Evolutionary conservation across 2,888 invertebrate genomes (phyloP).

Genomic region (Agonopterix subpropinquella): DNA sequence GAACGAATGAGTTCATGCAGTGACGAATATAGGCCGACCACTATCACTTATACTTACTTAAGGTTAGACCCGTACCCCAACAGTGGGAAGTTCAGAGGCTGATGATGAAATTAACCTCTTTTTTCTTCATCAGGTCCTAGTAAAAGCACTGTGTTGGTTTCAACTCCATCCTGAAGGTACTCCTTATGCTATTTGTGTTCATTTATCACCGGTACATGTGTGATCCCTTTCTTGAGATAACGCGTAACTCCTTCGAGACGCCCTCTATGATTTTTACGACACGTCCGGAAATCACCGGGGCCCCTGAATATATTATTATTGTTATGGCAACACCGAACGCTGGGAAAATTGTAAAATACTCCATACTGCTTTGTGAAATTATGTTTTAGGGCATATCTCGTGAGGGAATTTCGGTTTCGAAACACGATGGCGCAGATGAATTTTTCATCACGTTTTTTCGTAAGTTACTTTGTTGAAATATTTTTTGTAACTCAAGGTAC

Average conservation of each 20-base stretch:
- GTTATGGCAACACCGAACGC: constrained; percentile 63
- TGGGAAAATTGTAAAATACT: constrained; percentile 67
- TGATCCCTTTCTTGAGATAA: constrained; percentile 19
- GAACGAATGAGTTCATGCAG: too few relatives aligned
- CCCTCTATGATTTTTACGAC: constrained; percentile 61
- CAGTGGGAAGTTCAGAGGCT: too few relatives aligned
- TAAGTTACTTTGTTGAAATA: background rate
- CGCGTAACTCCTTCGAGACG: constrained; percentile 41
- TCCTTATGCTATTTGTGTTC: too few relatives aligned
- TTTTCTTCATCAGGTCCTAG: too few relatives aligned
- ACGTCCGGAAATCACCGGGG: constrained; percentile 64
- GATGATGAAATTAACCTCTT: too few relatives aligned
- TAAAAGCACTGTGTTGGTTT: too few relatives aligned
- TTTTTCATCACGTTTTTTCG: constrained; percentile 39
- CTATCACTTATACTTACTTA: too few relatives aligned
- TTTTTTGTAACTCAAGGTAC: background rate
- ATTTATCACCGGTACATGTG: background rate
- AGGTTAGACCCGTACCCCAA: too few relatives aligned
- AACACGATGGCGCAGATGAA: constrained; percentile 34
- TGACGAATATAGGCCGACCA: too few relatives aligned
- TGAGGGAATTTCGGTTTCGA: constrained; percentile 53
- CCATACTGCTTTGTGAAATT: constrained; percentile 40
- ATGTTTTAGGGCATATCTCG: constrained; percentile 48
- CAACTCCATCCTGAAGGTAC: too few relatives aligned
- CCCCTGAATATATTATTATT: constrained; percentile 72